phyloP scores from a whole-genome alignment of 2,113 vertebrate genomes.

The Lepus timidus region DNA sequence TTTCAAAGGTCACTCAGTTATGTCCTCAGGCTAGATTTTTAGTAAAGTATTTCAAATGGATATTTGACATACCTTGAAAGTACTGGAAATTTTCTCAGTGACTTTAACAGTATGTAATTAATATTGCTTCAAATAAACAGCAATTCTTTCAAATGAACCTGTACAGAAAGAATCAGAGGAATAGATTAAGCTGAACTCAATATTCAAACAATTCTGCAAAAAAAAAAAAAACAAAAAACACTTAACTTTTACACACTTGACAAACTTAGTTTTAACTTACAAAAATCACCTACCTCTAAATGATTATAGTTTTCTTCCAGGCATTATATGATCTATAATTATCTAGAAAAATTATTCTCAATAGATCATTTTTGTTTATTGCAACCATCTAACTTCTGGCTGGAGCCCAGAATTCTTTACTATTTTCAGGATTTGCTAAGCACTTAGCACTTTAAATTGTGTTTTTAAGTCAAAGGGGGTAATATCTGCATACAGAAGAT shows the following conservation, averaged over 20 bases:
- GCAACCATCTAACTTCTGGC: constrained; percentile 57
- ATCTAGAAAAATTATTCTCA: constrained; percentile 57
- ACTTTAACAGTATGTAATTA: constrained; percentile 14
- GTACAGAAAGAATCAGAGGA: constrained; percentile 28
- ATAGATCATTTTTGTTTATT: constrained; percentile 19
- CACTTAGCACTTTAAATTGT: constrained; percentile 71
- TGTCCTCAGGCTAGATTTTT: constrained; percentile 73
- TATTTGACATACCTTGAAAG: constrained; percentile 48
- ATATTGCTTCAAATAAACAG: constrained; percentile 2
- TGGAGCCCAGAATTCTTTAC: constrained; percentile 65
- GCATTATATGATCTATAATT: constrained; percentile 64
- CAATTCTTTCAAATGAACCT: not conserved
- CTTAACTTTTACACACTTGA: not conserved
- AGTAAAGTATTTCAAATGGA: constrained; percentile 57
- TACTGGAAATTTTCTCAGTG: not conserved
- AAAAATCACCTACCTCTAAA: constrained; percentile 53
- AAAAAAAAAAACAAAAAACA: not conserved
- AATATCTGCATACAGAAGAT: not conserved
- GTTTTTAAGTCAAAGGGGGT: constrained; percentile 61
- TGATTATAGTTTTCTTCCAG: constrained; percentile 48
- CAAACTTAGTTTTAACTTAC: constrained; percentile 30
- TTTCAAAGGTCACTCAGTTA: constrained; percentile 77
- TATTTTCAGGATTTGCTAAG: constrained; percentile 76
- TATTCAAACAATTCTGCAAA: constrained; percentile 54
- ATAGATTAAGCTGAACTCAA: not conserved